These are phyloP conservation scores for Sesia apiformis DNA, from an alignment of 2,888 invertebrate species.

Conservation along the genomic window DNA sequence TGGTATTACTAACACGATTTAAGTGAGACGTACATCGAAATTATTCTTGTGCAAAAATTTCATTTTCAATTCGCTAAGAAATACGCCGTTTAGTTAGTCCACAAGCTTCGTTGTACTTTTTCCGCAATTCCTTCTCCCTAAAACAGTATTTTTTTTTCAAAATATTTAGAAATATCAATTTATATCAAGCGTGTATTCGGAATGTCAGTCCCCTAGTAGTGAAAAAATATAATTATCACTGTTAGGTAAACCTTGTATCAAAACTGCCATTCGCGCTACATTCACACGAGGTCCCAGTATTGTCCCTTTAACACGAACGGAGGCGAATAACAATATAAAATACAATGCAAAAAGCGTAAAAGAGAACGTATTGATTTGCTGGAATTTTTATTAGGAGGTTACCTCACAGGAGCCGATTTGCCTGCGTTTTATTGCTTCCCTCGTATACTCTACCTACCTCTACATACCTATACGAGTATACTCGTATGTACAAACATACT, in stretches of 20 bases:
- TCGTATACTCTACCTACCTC: conserved; percentile 1
- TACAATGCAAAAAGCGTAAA: conserved; percentile 71
- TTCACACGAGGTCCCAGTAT: conserved; percentile 52
- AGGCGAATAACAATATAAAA: conserved; percentile 70
- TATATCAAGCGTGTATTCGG: too few relatives aligned
- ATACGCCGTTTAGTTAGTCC: too few relatives aligned
- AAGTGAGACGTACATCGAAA: too few relatives aligned
- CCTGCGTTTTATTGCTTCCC: conserved; percentile 47
- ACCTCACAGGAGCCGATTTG: conserved; percentile 50
- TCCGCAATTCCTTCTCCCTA: too few relatives aligned
- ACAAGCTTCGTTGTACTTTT: too few relatives aligned
- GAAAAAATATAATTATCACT: too few relatives aligned
- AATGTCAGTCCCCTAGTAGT: too few relatives aligned
- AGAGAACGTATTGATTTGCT: conserved; percentile 72
- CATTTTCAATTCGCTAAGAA: too few relatives aligned
- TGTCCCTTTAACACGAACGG: conserved; percentile 67
- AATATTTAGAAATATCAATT: background rate
- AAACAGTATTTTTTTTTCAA: too few relatives aligned
- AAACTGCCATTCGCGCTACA: conserved; percentile 16
- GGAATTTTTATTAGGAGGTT: conserved; percentile 74
- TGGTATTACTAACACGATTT: too few relatives aligned
- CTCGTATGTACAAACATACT: too few relatives aligned
- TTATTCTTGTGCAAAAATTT: too few relatives aligned
- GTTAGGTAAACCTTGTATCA: conserved; percentile 19
- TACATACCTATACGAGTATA: background rate